Percentiles rank a stretch among this genome's conserved stretches.
Evolutionary conservation across 2,797 vertebrate genomes (phyloP).

Genomic region (Acanthiza pusilla): DNA sequence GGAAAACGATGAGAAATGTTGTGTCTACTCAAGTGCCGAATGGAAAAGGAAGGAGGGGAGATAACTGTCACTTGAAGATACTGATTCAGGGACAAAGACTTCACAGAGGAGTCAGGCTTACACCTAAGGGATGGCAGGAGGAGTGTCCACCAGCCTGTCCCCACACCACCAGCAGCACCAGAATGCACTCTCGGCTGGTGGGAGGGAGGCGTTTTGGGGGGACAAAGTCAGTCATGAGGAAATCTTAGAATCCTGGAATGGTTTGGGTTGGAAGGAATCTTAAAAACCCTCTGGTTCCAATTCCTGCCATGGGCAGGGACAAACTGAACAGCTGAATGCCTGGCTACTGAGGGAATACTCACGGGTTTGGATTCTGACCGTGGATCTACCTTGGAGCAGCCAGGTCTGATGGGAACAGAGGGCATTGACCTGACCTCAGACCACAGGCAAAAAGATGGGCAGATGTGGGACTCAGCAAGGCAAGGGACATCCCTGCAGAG

Average conservation of each 20-base stretch:
- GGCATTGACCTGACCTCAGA: background rate
- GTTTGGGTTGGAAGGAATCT: background rate
- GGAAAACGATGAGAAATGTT: conserved; percentile 26
- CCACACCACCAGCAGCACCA: background rate
- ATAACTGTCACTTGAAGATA: background rate
- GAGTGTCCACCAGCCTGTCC: background rate
- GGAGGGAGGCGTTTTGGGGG: background rate
- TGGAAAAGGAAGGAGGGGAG: background rate
- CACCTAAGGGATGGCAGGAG: background rate
- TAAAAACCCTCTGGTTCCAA: background rate
- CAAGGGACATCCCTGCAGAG: background rate
- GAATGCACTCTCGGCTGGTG: background rate
- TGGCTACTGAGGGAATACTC: too few relatives aligned
- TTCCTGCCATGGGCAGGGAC: too few relatives aligned
- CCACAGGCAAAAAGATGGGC: background rate
- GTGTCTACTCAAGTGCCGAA: background rate
- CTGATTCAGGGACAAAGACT: background rate
- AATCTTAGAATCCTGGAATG: background rate
- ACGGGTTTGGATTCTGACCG: background rate
- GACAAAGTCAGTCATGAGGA: background rate
- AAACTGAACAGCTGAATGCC: background rate
- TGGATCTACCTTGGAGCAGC: background rate
- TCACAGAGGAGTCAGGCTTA: background rate
- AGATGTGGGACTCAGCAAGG: background rate
- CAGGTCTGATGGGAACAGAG: background rate